A percentile compares a stretch with the other conserved stretches of the same genome.
These are phyloP conservation scores for Alfaro cultratus DNA, from an alignment of 2,797 vertebrate species.

Conservation along the genomic window DNA sequence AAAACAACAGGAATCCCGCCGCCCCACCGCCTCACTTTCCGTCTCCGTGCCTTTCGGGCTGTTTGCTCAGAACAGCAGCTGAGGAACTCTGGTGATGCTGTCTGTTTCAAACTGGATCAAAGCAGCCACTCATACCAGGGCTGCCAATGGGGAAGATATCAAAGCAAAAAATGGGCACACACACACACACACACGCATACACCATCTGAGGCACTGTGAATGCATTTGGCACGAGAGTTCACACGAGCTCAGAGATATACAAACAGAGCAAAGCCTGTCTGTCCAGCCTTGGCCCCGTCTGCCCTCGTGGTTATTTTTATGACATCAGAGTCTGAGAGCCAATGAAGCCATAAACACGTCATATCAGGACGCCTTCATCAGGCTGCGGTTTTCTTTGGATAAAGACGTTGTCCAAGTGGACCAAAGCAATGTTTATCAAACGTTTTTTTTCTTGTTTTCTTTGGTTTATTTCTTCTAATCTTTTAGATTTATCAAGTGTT, in stretches of 20 bases:
- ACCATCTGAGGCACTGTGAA: slow-evolving; percentile 9
- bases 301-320: slow-evolving; percentile 8
- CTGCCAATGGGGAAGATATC: slow-evolving; percentile 55
- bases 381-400: not conserved
- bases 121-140: slow-evolving; percentile 49
- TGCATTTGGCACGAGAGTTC: slow-evolving; percentile 13
- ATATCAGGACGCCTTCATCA: not conserved
- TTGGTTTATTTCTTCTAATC: not conserved
- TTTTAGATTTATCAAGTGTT: not conserved
- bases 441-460: not conserved
- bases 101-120: slow-evolving; percentile 65
- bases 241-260: not conserved
- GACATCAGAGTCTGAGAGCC: not conserved
- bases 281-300: not conserved
- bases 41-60: slow-evolving; percentile 41
- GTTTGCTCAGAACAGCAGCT: slow-evolving; percentile 59
- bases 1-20: slow-evolving; percentile 30
- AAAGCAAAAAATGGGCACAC: slow-evolving; percentile 42
- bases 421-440: not conserved
- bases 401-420: not conserved
- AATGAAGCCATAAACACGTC: not conserved
- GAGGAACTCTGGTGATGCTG: slow-evolving; percentile 44
- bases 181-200: slow-evolving; percentile 7
- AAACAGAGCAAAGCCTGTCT: slow-evolving; percentile 9
- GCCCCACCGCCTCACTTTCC: not conserved